Evolutionary conservation across 2,113 vertebrate genomes (phyloP), one percentile per base, ranked within the genome.

Genomic region (Tragelaphus imberbis): DNA sequence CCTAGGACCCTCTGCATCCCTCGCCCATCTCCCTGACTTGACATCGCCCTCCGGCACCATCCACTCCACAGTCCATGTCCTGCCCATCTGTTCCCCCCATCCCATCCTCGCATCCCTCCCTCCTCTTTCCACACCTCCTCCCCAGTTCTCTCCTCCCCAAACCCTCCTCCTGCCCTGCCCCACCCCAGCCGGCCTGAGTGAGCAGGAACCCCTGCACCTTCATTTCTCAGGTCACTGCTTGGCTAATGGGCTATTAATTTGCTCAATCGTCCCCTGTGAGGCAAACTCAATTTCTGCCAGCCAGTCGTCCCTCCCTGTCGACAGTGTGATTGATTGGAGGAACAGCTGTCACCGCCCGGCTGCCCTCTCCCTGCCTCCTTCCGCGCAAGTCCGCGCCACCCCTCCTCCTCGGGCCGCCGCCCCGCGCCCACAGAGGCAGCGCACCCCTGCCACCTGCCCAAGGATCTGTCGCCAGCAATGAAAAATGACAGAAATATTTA

Each of bases 201-300:
- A 98, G 93, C 98, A 95, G 91, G 97, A 89, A 96, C 98, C 98
- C 98, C 98, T 98, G 99, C 99, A 99, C 99, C 99, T 99, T 99
- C 99, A 99, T 99, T 99, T 99, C 99, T 99, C 99, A 99, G 99
- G 99, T 99, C 99, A 99, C 99, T 77, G 99, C 99, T 99, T 99
- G 99, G 99, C 99, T 99, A 99, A 99, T 99, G 99, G 99, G 99
- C 99, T 99, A 99, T 99, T 99, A 99, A 99, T 99, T 99, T 99
- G 99, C 99, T 99, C 99, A 98, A 97, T 99, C 99, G 99, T 99
- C 99, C 99, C 99, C 99, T 99, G 99, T 99, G 99, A 99, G 99
- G 98, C 99, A 99, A 99, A 99, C 99, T 99, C 99, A 99, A 99
- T 99, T 99, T 99, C 99, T 99, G 99, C 98, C 98, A 16, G 95